Base-by-base conservation (phyloP, 2,797 vertebrate species). In the Periophthalmus magnuspinnatus region DNA sequence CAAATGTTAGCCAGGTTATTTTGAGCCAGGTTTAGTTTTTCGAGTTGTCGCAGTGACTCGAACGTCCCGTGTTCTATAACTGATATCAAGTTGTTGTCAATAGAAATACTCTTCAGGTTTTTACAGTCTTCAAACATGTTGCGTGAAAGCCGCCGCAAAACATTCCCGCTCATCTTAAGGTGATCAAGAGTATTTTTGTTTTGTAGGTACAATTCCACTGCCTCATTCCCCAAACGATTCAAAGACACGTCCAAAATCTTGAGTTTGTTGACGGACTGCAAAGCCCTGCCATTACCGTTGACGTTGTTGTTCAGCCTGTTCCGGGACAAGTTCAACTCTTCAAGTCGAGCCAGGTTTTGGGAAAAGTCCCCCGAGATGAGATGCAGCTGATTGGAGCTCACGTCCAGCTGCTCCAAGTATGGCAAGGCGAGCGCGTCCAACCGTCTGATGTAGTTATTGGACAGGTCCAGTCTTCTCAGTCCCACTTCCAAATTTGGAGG, bases 361-460 rank as follows among this genome's bases (percentile, higher is more conserved):
- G 95, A 91, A 64, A 90, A 74, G 1, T 80, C 50, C 38, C 88
- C 86, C 0, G 91, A 91, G 80, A 95, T 84, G 5, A 88, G 74
- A 83, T 94, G 91, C 91, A 96, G 86, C 81, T 89, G 88, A 89
- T 95, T 95, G 79, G 71, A 84, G 83, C 86, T 77, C 76, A 96
- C 4, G 67, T 93, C 91, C 82, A 95, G 88, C 79, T 90, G 83
- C 74, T 91, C 85, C 61, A 94, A 91, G 73, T 88, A 86, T 75
- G 85, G 86, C 56, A 92, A 84, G 38, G 74, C 77, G 24, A 90
- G 78, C 65, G 81, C 74, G 10, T 82, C 84, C 75, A 95, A 86
- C 81, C 88, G 90, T 85, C 81, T 91, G 85, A 97, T 93, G 85
- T 92, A 82, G 86, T 96, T 96, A 86, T 94, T 89, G 88, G 94